phyloP scores from a whole-genome alignment of 2,113 vertebrate species.

The Aptenodytes forsteri region DNA sequence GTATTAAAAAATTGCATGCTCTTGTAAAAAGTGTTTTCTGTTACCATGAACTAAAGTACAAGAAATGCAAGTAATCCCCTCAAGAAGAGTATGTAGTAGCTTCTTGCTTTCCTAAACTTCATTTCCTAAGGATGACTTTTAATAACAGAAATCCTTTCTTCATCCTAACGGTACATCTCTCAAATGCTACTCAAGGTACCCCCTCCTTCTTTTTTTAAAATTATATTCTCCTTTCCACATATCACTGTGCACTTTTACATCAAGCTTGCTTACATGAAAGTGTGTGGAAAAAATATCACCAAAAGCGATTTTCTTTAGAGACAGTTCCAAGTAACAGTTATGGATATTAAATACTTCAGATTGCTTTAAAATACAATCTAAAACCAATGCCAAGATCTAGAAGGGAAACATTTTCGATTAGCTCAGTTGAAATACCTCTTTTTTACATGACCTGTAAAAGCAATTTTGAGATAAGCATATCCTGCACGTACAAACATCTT shows the following conservation, averaged over 20 bases:
- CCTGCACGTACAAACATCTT: slow-evolving; percentile 1
- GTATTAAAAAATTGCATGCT: background rate
- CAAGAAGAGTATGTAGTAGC: background rate
- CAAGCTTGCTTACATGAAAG: background rate
- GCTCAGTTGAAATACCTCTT: background rate
- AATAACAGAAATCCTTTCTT: background rate
- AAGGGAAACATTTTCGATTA: slow-evolving; percentile 15
- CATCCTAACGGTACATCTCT: background rate
- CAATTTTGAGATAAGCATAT: slow-evolving; percentile 42
- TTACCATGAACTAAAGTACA: background rate
- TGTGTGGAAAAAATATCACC: background rate
- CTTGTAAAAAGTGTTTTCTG: background rate
- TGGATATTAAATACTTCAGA: background rate
- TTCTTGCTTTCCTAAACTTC: background rate
- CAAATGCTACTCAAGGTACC: background rate
- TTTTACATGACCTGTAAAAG: slow-evolving; percentile 27
- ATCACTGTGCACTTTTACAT: background rate
- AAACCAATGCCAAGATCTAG: background rate
- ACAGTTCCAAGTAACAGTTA: background rate
- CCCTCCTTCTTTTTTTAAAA: background rate
- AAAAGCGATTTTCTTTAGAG: background rate
- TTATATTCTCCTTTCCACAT: background rate
- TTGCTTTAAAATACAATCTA: background rate
- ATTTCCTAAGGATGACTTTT: background rate
- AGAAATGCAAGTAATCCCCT: background rate